Percentiles rank a stretch among this genome's conserved stretches.
These are phyloP conservation scores for Julus scanicus DNA, from an alignment of 2,888 invertebrate genomes.

Conservation along the genomic window DNA sequence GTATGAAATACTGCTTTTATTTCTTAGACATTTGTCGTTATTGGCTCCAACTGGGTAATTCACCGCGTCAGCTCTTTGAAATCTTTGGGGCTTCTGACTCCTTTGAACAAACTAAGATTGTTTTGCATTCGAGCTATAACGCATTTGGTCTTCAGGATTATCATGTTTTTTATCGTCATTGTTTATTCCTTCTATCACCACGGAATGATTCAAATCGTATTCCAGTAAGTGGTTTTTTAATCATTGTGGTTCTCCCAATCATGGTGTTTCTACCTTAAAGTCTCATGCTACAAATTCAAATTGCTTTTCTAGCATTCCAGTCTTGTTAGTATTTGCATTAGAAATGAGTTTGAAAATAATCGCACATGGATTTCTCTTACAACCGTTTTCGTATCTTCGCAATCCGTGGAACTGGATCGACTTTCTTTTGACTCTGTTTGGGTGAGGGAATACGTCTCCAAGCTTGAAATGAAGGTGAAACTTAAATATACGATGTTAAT, in stretches of 20 bases:
- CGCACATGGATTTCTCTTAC: slow-evolving; percentile 93
- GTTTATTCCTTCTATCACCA: neutral
- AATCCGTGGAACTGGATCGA: slow-evolving; percentile 88
- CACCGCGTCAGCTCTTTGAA: slow-evolving; percentile 47
- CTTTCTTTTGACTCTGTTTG: neutral
- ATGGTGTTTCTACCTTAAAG: neutral
- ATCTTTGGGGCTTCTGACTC: neutral
- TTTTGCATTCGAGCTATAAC: neutral
- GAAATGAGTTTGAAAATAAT: slow-evolving; percentile 96
- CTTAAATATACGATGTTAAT: neutral
- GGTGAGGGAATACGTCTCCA: neutral
- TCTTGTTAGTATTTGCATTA: slow-evolving; percentile 75
- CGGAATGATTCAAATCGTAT: neutral
- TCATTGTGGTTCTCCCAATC: neutral
- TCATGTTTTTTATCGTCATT: neutral
- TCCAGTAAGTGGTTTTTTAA: neutral
- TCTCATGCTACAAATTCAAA: neutral
- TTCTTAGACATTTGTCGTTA: slow-evolving; percentile 50
- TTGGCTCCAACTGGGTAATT: slow-evolving; percentile 44
- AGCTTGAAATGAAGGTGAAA: neutral
- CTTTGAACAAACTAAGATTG: slow-evolving; percentile 5
- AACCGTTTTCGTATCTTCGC: slow-evolving; percentile 93
- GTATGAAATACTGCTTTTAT: neutral
- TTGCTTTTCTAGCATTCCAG: neutral
- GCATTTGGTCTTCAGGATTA: neutral